Evolutionary conservation across 2,888 invertebrate genomes (phyloP), one percentile per base, ranked within the genome.

Genomic region (Hoplodrina blanda): DNA sequence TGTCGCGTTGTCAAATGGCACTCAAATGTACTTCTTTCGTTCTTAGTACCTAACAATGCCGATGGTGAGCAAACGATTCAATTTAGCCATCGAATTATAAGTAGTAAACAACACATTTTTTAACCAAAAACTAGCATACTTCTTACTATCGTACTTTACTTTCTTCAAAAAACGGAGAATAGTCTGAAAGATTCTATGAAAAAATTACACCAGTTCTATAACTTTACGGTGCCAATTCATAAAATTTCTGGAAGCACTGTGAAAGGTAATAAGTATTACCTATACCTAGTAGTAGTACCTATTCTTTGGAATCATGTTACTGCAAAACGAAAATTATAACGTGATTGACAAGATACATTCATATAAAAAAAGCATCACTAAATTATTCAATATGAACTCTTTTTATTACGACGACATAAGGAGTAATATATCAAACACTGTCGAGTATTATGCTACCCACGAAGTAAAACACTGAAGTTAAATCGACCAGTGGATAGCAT

Each of bases 1-100:
- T 86, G 85, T 87, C 85, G 87, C 84, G 82, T 89, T 84, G 85
- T 90, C 87, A 85, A 91, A 94, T 94, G 94, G 94, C 94, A 94
- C 94, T 90, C 84, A 86, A 89, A 89, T 93, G 92, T 93, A 93
- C 93, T 93, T 93, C 79, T 79, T 81, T 78, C 79, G 70, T 75
- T 77, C 73, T 76, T 83, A 85, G 73, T 76, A 78, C 75, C 73
- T 79, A 82, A 74, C 59, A 62, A 73, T 74, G 73, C 77, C 53
- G 63, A 69, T 69, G 62, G 72, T 65, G 30, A 71, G 20, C 66
- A 64, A 67, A 66, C 25, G 37, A 69, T 70, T 66, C 49, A 54
- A 69, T 63, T 66, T 49, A 67, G 70, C 72, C 69, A 75, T 53
- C 67, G 37, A 61, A 33, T 46, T 46, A 17, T 67, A 63, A 41